phyloP scores from a whole-genome alignment of 2,888 invertebrate species.

The Chamaedrilus cognettii region DNA sequence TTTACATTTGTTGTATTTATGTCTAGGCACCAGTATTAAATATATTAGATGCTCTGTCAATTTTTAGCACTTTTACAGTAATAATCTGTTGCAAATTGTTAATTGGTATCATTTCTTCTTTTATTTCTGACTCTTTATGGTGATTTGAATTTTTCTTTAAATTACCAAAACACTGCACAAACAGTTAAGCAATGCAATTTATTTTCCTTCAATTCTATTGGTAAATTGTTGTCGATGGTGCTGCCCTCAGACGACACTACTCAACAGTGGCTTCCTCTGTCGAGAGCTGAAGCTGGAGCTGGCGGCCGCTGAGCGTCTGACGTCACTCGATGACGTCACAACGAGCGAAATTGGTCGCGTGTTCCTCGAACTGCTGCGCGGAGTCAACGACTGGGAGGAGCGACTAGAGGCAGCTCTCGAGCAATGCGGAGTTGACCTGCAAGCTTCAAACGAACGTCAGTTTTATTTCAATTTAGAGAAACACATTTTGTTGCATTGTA shows the following conservation, averaged over 20 bases:
- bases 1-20: no score
- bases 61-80: no score
- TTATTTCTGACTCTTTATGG: no score
- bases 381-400: slow-evolving; percentile 48
- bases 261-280: slow-evolving; percentile 46
- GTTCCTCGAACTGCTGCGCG: slow-evolving; percentile 43
- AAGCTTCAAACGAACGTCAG: slow-evolving; percentile 52
- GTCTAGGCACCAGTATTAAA: no score
- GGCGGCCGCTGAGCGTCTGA: slow-evolving; percentile 45
- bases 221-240: not conserved
- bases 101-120: no score
- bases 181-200: no score
- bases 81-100: no score
- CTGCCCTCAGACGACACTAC: slow-evolving; percentile 44
- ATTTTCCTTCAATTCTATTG: not conserved
- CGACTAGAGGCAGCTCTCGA: slow-evolving; percentile 51
- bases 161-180: no score
- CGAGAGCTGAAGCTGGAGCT: slow-evolving; percentile 50
- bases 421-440: slow-evolving; percentile 53
- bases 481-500: no score
- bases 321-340: slow-evolving; percentile 43
- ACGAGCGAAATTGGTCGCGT: slow-evolving; percentile 49
- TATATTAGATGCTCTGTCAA: no score
- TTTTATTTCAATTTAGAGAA: not conserved
- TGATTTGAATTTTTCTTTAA: slow-evolving; percentile 10